Conservation (phyloP, 2,797 vertebrate genomes). For the Sparus aurata region DNA sequence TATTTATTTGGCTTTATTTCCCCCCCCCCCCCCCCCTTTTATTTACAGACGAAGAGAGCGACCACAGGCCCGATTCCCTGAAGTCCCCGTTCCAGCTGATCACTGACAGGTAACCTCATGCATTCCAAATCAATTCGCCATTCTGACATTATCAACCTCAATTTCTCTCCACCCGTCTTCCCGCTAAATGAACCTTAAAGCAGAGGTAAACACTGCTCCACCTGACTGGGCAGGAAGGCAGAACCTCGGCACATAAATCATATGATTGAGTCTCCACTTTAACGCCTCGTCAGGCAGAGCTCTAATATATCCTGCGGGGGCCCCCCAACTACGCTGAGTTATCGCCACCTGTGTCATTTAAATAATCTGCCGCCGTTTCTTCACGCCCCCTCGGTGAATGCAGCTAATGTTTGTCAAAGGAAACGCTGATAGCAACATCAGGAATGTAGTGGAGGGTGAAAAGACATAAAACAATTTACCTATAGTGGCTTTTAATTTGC, state of each 20-base stretch:
- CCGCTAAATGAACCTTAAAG: constrained; percentile 65
- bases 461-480: constrained; percentile 61
- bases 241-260: constrained; percentile 76
- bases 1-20: constrained; percentile 1
- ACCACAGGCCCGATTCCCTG: constrained; percentile 91
- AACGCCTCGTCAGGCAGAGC: constrained; percentile 76
- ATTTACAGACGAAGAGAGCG: constrained; percentile 90
- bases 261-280: constrained; percentile 78
- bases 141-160: constrained; percentile 43
- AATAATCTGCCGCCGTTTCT: constrained; percentile 80
- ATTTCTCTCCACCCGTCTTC: constrained; percentile 39
- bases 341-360: constrained; percentile 77
- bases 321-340: constrained; percentile 44
- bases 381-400: constrained; percentile 68
- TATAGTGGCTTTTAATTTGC: constrained; percentile 49
- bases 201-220: constrained; percentile 74
- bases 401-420: constrained; percentile 75
- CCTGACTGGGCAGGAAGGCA: constrained; percentile 63
- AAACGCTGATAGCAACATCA: constrained; percentile 68
- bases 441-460: constrained; percentile 59
- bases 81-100: constrained; percentile 95
- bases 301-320: constrained; percentile 62
- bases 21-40: constrained; percentile 23
- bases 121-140: constrained; percentile 61
- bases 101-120: constrained; percentile 92